Base-by-base conservation (phyloP, 2,797 vertebrate species). In the Phrynocephalus vlangalii region DNA sequence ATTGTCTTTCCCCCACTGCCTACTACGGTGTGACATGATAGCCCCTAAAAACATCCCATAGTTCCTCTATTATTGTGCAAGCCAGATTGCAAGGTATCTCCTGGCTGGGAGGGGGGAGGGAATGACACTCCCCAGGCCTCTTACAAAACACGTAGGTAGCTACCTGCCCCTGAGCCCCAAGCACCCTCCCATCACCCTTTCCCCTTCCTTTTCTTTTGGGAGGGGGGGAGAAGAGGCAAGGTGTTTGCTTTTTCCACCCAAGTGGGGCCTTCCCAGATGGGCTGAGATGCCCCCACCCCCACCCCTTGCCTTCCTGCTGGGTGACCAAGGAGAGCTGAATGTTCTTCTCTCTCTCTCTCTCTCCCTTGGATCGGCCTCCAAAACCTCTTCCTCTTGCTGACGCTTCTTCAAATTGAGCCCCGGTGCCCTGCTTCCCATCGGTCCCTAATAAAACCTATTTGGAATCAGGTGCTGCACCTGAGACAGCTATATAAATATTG, bases 401-500 rank as follows among this genome's bases (percentile, higher is more conserved):
- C 87, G 91, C 92, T 92, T 84, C 86, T 90, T 89, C 87, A 87
- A 0, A 89, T 91, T 94, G 93, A 94, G 87, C 68, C 16, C 0
- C 81, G 38, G 52, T 0, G 48, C 89, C 91, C 90, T 83, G 77
- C 82, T 28, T 73, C 70, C 87, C 91, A 91, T 87, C 85, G 5
- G 1, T 86, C 88, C 92, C 93, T 90, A 95, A 95, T 92, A 92
- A 71, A 15, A 90, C 77, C 44, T 84, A 91, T 75, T 80, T 84
- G 6, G 89, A 87, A 90, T 86, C 91, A 90, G 91, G 79, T 91
- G 88, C 89, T 92, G 90, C 93, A 94, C 94, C 95, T 94, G 94
- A 95, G 93, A 92, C 91, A 87, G 86, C 93, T 92, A 90, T 94
- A 91, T 94, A 93, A 96, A 96, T 96, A 96, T 96, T 96, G 95